A percentile compares a stretch with the other conserved stretches of the same genome.
phyloP scores from a whole-genome alignment of 2,888 invertebrate genomes.

The Myathropa florea region DNA sequence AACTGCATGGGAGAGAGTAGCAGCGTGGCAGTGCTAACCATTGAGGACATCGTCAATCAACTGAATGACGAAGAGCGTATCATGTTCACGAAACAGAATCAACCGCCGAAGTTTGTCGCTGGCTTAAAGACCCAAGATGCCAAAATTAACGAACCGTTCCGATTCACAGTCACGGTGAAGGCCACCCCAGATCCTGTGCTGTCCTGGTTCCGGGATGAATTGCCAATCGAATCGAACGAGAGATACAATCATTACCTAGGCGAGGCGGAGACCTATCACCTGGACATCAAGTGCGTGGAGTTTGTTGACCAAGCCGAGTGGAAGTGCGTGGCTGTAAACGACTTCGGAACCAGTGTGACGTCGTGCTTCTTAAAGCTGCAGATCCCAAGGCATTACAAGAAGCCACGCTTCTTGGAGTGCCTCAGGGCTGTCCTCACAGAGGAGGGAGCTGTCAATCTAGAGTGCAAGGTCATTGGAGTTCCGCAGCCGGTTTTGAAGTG shows the following conservation, averaged over 20 bases:
- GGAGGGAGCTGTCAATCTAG: slow-evolving; percentile 93
- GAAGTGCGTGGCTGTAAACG: slow-evolving; percentile 94
- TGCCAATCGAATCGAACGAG: slow-evolving; percentile 86
- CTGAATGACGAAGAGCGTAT: slow-evolving; percentile 92
- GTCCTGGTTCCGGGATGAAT: slow-evolving; percentile 94
- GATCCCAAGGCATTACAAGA: slow-evolving; percentile 94
- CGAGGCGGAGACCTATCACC: slow-evolving; percentile 86
- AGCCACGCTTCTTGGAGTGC: slow-evolving; percentile 92
- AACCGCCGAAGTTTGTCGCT: slow-evolving; percentile 91
- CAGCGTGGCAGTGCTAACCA: slow-evolving; percentile 92
- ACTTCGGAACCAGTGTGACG: slow-evolving; percentile 93
- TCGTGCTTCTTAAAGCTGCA: slow-evolving; percentile 91
- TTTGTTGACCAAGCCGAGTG: slow-evolving; percentile 94
- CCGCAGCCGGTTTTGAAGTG: slow-evolving; percentile 94
- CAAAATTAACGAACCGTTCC: slow-evolving; percentile 90
- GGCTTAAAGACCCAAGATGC: slow-evolving; percentile 92
- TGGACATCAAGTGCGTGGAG: slow-evolving; percentile 88
- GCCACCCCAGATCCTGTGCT: slow-evolving; percentile 90
- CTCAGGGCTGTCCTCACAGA: slow-evolving; percentile 92
- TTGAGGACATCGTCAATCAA: slow-evolving; percentile 95
- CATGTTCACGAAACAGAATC: slow-evolving; percentile 84
- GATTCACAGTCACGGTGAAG: slow-evolving; percentile 91
- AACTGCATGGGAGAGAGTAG: slow-evolving; percentile 96
- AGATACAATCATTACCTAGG: slow-evolving; percentile 87
- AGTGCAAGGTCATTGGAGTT: slow-evolving; percentile 95